Evolutionary conservation across 2,888 invertebrate species (phyloP).

Genomic region (Dione juno): DNA sequence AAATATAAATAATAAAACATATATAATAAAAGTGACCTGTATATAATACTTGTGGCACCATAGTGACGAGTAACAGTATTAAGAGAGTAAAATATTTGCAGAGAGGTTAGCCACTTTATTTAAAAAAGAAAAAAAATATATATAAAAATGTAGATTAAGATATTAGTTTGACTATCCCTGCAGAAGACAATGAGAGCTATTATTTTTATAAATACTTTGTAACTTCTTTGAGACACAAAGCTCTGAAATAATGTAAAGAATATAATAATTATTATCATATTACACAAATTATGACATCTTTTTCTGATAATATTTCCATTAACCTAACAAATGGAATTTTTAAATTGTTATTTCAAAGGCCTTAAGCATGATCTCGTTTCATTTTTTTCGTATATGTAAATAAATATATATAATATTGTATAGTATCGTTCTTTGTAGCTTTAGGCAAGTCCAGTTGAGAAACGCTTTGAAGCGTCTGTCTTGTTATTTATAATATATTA

Average conservation of each 20-base stretch:
- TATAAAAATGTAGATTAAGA: neutral
- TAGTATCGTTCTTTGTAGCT: neutral
- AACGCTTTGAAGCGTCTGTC: neutral
- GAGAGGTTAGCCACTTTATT: too few relatives aligned
- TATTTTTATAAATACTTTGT: conserved; percentile 24
- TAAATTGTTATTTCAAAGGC: neutral
- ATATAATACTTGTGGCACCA: too few relatives aligned
- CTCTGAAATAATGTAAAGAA: neutral
- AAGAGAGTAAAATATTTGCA: too few relatives aligned
- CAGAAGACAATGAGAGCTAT: conserved; percentile 15
- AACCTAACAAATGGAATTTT: conserved; percentile 7
- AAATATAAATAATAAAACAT: too few relatives aligned
- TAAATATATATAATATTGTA: neutral
- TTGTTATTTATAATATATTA: neutral
- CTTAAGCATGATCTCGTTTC: neutral
- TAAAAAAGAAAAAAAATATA: too few relatives aligned
- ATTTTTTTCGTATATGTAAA: too few relatives aligned
- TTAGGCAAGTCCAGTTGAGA: neutral
- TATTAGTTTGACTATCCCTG: conserved; percentile 16
- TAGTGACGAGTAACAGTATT: too few relatives aligned
- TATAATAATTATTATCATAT: conserved; percentile 3
- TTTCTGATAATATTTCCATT: too few relatives aligned
- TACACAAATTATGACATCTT: neutral
- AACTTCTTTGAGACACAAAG: conserved; percentile 13
- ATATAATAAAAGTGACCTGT: too few relatives aligned